Evolutionary conservation across 2,888 invertebrate genomes (phyloP), one percentile per base, ranked within the genome.

Genomic region (Oasisia sp.): DNA sequence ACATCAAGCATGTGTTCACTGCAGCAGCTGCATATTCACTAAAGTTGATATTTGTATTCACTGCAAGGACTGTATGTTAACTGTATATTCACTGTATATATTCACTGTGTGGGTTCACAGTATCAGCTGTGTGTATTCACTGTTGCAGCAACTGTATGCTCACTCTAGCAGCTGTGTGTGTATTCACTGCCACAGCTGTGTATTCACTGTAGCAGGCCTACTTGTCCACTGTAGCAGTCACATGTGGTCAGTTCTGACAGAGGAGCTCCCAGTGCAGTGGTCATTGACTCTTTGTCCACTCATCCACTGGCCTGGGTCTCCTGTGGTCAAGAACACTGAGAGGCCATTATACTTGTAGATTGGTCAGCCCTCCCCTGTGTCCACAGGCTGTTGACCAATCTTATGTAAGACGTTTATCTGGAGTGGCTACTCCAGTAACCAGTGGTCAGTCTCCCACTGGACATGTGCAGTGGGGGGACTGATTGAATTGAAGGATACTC

Each of bases 331-430:
- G 74, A 74, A 19, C 3, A n/a, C 27, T 19, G 74, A 74, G 74
- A 74, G 74, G 74, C n/a, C 74, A 74, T 74, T 74, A 74, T 74
- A 74, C 74, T 74, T 74, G 74, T 74, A 74, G 74, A 74, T 74
- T 74, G 74, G 74, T 74, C 74, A 74, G 74, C 27, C 27, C 27
- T n/a, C 74, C 74, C 27, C 27, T 27, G 74, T 74, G 74, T 19
- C 74, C 74, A 74, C 27, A 7, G 74, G 74, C 74, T 74, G 74
- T 74, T 74, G 74, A 74, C 74, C 74, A 74, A n/a, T 74, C 74
- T 74, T 74, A 74, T 74, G 74, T 74, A 74, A 74, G 74, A 74
- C 19, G 74, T 74, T 74, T 74, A n/a, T 74, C 27, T 74, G 74
- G 74, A 74, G 74, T 74, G 27, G 74, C 74, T 74, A 74, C 74